Conservation (phyloP, 2,797 vertebrate species). For the Sebastiscus albofasciatus region DNA sequence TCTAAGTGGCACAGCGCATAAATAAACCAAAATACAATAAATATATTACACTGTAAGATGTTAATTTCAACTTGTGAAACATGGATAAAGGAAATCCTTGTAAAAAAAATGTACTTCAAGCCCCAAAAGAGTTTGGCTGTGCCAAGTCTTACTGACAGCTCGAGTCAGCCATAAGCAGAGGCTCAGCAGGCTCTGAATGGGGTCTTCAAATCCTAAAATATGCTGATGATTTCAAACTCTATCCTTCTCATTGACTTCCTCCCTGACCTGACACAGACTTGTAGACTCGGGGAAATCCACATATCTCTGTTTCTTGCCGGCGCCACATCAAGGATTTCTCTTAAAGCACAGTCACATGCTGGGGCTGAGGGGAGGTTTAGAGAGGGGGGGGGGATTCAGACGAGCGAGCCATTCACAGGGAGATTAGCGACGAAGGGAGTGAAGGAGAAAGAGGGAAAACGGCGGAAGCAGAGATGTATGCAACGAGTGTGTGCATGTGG, state of each 20-base stretch:
- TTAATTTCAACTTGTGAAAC: slow-evolving; percentile 70
- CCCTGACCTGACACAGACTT: slow-evolving; percentile 80
- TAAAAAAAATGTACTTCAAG: slow-evolving; percentile 31
- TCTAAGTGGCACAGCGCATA: slow-evolving; percentile 11
- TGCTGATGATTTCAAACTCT: slow-evolving; percentile 81
- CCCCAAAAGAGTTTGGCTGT: slow-evolving; percentile 49
- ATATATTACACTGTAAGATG: slow-evolving; percentile 41
- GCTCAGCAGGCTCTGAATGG: slow-evolving; percentile 70
- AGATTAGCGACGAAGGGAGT: slow-evolving; percentile 75
- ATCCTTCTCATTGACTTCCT: slow-evolving; percentile 70
- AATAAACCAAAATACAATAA: slow-evolving; percentile 48
- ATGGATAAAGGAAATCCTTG: slow-evolving; percentile 65
- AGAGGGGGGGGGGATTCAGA: slow-evolving; percentile 51
- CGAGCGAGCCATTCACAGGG: slow-evolving; percentile 76
- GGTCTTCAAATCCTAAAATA: slow-evolving; percentile 81
- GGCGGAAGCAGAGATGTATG: slow-evolving; percentile 34
- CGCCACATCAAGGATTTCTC: slow-evolving; percentile 83
- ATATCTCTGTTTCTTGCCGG: slow-evolving; percentile 73
- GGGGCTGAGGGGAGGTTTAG: slow-evolving; percentile 76
- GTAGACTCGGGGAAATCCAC: slow-evolving; percentile 79
- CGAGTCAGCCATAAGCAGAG: slow-evolving; percentile 60
- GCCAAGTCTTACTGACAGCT: slow-evolving; percentile 59
- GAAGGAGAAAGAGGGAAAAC: slow-evolving; percentile 28
- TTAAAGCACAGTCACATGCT: slow-evolving; percentile 83
- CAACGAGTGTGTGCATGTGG: slow-evolving; percentile 28